A percentile compares a stretch with the other conserved stretches of the same genome.
Conservation (phyloP, 2,888 invertebrate species). For the Cepaea hortensis region DNA sequence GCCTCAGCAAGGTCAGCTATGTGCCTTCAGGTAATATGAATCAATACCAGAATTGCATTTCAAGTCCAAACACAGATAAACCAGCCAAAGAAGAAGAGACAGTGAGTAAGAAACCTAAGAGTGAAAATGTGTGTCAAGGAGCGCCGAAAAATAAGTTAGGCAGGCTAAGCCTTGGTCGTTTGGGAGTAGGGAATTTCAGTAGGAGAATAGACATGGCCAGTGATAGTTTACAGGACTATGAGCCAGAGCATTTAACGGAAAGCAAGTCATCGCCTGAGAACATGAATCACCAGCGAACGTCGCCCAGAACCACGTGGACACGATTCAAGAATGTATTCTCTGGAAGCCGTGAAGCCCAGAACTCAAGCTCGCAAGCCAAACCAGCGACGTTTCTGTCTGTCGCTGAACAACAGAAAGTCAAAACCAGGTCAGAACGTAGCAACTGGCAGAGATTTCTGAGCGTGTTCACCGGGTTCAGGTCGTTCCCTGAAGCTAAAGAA, state of each 20-base stretch:
- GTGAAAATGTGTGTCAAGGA: not conserved
- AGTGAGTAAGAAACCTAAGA: not conserved
- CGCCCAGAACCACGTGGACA: conserved; percentile 25
- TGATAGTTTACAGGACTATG: conserved; percentile 18
- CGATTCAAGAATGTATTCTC: conserved; percentile 36
- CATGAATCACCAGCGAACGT: not conserved
- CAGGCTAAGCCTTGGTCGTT: conserved; percentile 22
- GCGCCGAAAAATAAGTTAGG: not conserved
- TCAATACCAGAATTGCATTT: conserved; percentile 33
- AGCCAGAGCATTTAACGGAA: conserved; percentile 24
- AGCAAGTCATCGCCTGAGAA: not conserved
- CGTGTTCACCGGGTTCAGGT: conserved; percentile 34
- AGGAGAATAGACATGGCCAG: conserved; percentile 28
- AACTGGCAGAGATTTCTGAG: conserved; percentile 39
- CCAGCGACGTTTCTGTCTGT: not conserved
- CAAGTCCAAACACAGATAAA: conserved; percentile 26
- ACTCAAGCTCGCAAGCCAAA: not conserved
- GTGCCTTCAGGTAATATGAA: conserved; percentile 38
- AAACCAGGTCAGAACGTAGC: not conserved
- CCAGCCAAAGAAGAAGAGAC: not conserved
- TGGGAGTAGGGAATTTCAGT: conserved; percentile 37
- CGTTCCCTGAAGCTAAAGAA: conserved; percentile 31
- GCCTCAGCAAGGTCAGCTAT: conserved; percentile 40
- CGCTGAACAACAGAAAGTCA: not conserved
- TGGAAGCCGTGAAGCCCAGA: conserved; percentile 26